Evolutionary conservation across 2,113 vertebrate species (phyloP).

Genomic region (Saccopteryx leptura): DNA sequence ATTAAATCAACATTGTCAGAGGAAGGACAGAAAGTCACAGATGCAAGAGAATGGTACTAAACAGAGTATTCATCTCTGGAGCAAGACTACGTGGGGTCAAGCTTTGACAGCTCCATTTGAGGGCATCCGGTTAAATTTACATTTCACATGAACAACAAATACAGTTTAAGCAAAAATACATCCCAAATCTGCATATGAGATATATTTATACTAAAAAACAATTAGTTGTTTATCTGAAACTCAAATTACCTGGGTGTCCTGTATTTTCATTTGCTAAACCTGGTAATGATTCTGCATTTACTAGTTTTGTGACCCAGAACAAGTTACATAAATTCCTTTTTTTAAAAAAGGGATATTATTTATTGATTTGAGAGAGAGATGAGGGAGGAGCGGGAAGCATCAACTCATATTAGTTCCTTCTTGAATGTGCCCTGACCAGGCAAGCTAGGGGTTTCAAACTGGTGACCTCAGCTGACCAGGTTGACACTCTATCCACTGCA

Average conservation of each 20-base stretch:
- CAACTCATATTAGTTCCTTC: no score
- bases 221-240: constrained; percentile 42
- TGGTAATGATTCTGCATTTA: neutral
- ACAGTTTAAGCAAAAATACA: neutral
- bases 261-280: constrained; percentile 30
- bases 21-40: neutral
- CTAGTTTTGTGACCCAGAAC: neutral
- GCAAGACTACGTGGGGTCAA: neutral
- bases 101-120: neutral
- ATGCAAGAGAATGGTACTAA: neutral
- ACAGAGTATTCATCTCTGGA: constrained; percentile 9
- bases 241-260: constrained; percentile 14
- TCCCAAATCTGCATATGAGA: neutral
- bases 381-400: no score
- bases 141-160: constrained; percentile 37
- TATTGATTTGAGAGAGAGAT: no score
- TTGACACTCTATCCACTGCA: no score
- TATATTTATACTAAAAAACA: neutral
- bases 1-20: constrained; percentile 4
- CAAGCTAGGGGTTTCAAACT: no score
- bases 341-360: no score
- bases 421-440: no score
- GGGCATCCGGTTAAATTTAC: neutral
- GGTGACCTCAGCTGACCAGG: no score
- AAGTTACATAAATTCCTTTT: neutral